Percentiles rank a stretch among this genome's conserved stretches.
Evolutionary conservation across 1,140 invertebrate genomes (phyloP).

Genomic region (Zaprionus camerounensis): DNA sequence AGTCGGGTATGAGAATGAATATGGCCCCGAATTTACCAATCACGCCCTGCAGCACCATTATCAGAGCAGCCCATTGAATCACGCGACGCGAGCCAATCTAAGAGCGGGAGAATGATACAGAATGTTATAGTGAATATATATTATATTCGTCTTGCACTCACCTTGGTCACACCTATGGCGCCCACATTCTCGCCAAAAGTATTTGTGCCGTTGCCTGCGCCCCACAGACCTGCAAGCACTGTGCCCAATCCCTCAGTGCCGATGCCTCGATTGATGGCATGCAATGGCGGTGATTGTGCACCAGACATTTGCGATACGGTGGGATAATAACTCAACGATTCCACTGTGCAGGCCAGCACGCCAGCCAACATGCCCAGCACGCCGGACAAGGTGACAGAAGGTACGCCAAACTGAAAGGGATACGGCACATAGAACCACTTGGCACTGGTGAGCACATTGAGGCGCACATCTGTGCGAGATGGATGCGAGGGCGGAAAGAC

Average conservation of each 20-base stretch:
- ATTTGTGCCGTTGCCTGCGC: slow-evolving; percentile 93
- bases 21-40: slow-evolving; percentile 93
- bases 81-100: slow-evolving; percentile 94
- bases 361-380: slow-evolving; percentile 94
- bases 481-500: slow-evolving; percentile 88
- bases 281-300: slow-evolving; percentile 91
- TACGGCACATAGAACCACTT: slow-evolving; percentile 94
- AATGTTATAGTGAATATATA: neutral
- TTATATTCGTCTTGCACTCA: slow-evolving; percentile 50
- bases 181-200: slow-evolving; percentile 96
- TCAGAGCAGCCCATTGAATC: slow-evolving; percentile 90
- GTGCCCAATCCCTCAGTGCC: slow-evolving; percentile 93
- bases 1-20: slow-evolving; percentile 95
- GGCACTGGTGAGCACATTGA: slow-evolving; percentile 89
- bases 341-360: slow-evolving; percentile 92
- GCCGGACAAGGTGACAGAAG: slow-evolving; percentile 87
- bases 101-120: neutral
- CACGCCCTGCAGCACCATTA: slow-evolving; percentile 92
- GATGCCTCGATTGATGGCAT: slow-evolving; percentile 94
- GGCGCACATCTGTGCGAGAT: slow-evolving; percentile 91
- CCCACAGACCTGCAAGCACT: slow-evolving; percentile 92
- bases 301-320: slow-evolving; percentile 93
- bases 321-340: slow-evolving; percentile 95
- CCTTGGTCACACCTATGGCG: slow-evolving; percentile 91
- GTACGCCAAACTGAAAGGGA: slow-evolving; percentile 94